Conservation (phyloP, 2,797 vertebrate species). For the Furcifer pardalis region DNA sequence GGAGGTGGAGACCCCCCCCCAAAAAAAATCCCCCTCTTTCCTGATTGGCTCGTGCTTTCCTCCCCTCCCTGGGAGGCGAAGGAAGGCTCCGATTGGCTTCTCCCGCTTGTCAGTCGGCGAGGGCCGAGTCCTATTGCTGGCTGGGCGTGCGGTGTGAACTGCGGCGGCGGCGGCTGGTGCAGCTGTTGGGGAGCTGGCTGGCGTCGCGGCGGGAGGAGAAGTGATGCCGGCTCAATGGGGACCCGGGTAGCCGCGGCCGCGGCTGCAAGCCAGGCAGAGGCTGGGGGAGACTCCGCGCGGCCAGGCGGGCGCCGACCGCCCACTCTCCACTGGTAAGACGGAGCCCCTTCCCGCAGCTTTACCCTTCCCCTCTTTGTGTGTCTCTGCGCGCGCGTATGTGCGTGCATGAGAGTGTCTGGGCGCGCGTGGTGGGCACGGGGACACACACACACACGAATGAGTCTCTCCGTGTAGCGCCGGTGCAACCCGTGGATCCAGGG, state of each 20-base stretch:
- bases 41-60: constrained; percentile 58
- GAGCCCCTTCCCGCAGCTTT: neutral
- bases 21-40: constrained; percentile 34
- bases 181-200: constrained; percentile 40
- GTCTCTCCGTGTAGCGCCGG: too few relatives aligned
- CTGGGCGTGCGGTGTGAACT: constrained; percentile 55
- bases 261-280: constrained; percentile 48
- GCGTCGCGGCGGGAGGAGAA: constrained; percentile 55
- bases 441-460: too few relatives aligned
- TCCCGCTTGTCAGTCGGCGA: constrained; percentile 65
- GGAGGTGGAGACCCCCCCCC: constrained; percentile 1
- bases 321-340: constrained; percentile 64
- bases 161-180: constrained; percentile 59
- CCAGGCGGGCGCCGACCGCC: constrained; percentile 41
- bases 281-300: constrained; percentile 52
- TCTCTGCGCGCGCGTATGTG: too few relatives aligned
- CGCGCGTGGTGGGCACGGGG: too few relatives aligned
- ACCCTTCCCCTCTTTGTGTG: neutral
- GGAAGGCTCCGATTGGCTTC: constrained; percentile 65
- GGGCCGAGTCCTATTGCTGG: constrained; percentile 61
- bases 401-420: too few relatives aligned
- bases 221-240: constrained; percentile 68
- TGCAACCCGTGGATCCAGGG: too few relatives aligned
- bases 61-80: constrained; percentile 15
- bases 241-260: constrained; percentile 36